phyloP scores from a whole-genome alignment of 2,888 invertebrate genomes.

The Thecophora atra region DNA sequence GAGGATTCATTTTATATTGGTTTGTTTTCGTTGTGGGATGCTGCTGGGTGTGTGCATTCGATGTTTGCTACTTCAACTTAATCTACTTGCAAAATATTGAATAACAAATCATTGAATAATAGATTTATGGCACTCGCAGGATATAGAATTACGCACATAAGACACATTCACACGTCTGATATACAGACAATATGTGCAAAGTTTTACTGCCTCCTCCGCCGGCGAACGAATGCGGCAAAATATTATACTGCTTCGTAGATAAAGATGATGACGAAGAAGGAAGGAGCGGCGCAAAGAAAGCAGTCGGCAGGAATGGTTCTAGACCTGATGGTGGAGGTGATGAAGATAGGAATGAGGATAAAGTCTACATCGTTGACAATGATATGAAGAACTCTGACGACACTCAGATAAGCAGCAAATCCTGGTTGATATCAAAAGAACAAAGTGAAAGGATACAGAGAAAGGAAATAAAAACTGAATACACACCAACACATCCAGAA shows the following conservation, averaged over 20 bases:
- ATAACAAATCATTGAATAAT: slow-evolving; percentile 63
- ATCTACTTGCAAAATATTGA: slow-evolving; percentile 63
- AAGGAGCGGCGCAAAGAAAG: slow-evolving; percentile 34
- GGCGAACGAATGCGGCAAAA: slow-evolving; percentile 36
- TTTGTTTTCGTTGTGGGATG: no score
- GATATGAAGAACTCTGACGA: slow-evolving; percentile 41
- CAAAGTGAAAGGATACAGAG: slow-evolving; percentile 12
- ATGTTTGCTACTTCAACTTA: slow-evolving; percentile 52
- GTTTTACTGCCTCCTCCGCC: background rate
- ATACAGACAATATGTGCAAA: background rate
- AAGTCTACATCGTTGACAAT: slow-evolving; percentile 14
- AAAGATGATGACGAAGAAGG: slow-evolving; percentile 32
- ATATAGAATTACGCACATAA: slow-evolving; percentile 48
- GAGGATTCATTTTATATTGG: no score
- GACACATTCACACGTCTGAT: background rate
- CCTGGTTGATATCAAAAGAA: slow-evolving; percentile 35
- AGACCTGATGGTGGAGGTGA: background rate
- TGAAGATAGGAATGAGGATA: background rate
- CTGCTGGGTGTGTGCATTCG: slow-evolving; percentile 8
- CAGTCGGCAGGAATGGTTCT: background rate
- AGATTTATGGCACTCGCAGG: slow-evolving; percentile 58
- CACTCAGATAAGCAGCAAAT: slow-evolving; percentile 46
- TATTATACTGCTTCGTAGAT: slow-evolving; percentile 49
- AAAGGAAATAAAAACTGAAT: slow-evolving; percentile 3
- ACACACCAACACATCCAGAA: slow-evolving; percentile 27